Evolutionary conservation across 2,888 invertebrate species (phyloP).

Genomic region (Athetis lepigone): DNA sequence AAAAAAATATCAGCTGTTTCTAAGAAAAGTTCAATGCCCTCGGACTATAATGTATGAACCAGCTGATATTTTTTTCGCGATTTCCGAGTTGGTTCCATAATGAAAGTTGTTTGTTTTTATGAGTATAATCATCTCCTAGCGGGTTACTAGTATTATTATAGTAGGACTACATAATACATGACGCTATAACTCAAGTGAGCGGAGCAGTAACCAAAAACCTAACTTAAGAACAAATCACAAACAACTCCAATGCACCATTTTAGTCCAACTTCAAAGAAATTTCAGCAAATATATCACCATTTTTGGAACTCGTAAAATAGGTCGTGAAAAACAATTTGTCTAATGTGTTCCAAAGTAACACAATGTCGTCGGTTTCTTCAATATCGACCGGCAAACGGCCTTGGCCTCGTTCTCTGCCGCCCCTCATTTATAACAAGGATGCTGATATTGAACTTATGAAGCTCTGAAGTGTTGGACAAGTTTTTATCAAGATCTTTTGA

Average conservation of each 20-base stretch:
- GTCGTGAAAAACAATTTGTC: conserved; percentile 12
- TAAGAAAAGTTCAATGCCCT: no score
- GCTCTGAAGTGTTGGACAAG: conserved; percentile 16
- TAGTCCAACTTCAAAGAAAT: neutral
- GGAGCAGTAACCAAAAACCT: no score
- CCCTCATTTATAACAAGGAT: conserved; percentile 34
- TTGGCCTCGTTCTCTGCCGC: conserved; percentile 32
- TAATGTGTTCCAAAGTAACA: conserved; percentile 19
- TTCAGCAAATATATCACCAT: neutral
- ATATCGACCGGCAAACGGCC: conserved; percentile 35
- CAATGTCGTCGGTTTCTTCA: conserved; percentile 25
- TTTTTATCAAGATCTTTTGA: neutral
- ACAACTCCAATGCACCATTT: neutral
- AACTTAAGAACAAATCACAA: neutral
- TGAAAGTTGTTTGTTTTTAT: no score
- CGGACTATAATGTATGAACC: no score
- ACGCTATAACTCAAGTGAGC: no score
- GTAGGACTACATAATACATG: no score
- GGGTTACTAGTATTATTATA: no score
- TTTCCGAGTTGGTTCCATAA: no score
- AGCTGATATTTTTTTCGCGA: no score
- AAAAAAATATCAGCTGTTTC: no score
- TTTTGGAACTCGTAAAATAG: conserved; percentile 6
- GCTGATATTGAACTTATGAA: conserved; percentile 24
- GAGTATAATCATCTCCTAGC: no score